Evolutionary conservation across 2,113 vertebrate species (phyloP).

Genomic region (Embiotoca jacksoni): DNA sequence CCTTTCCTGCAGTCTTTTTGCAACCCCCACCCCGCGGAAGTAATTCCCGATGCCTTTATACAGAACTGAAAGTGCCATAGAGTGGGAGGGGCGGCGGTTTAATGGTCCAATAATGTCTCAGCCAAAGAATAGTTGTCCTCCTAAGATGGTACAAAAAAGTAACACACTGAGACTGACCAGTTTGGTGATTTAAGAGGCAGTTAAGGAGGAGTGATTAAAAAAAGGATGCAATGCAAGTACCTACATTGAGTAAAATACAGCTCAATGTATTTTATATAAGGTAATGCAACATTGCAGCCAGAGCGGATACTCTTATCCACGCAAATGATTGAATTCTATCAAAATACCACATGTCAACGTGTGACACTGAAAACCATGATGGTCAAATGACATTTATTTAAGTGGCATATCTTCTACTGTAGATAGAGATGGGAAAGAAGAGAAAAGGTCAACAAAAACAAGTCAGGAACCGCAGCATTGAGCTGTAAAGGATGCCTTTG

Average conservation of each 20-base stretch:
- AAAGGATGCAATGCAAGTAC: constrained; percentile 42
- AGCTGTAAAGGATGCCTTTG: constrained; percentile 55
- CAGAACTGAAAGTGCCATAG: constrained; percentile 81
- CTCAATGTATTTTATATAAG: constrained; percentile 17
- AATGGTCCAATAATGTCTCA: constrained; percentile 85
- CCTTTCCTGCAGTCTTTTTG: constrained; percentile 83
- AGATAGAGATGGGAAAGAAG: constrained; percentile 44
- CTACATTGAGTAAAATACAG: constrained; percentile 37
- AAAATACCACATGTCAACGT: constrained; percentile 69
- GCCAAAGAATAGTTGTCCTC: constrained; percentile 78
- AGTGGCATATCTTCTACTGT: constrained; percentile 50
- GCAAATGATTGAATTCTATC: constrained; percentile 46
- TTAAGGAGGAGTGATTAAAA: constrained; percentile 61
- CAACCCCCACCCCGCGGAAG: constrained; percentile 74
- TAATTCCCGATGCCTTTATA: constrained; percentile 84
- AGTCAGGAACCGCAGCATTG: constrained; percentile 31
- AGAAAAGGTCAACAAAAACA: constrained; percentile 73
- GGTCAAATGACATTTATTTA: constrained; percentile 73
- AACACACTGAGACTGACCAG: constrained; percentile 59
- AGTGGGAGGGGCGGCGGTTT: constrained; percentile 79
- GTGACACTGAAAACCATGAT: constrained; percentile 59
- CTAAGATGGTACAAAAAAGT: constrained; percentile 74
- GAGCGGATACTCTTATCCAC: constrained; percentile 3
- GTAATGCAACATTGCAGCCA: not conserved
- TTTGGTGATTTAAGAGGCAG: constrained; percentile 67